Conservation (phyloP, 2,888 invertebrate genomes). For the Drosophila koepferae region DNA sequence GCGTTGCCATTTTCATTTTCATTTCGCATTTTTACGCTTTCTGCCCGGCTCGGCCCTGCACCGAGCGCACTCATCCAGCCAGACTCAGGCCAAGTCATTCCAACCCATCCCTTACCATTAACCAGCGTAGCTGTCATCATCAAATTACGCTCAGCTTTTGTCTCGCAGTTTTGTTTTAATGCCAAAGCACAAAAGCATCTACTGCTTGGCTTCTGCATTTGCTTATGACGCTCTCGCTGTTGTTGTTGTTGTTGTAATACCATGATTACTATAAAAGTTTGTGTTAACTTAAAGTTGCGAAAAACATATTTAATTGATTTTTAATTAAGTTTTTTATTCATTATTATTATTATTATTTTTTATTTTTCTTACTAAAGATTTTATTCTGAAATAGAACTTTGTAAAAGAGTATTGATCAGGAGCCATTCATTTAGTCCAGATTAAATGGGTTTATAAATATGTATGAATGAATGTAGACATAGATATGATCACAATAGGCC, state of each 20-base stretch:
- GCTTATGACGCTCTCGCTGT: constrained; percentile 10
- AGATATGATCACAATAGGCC: background rate
- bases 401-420: background rate
- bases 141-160: constrained; percentile 70
- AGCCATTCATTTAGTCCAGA: background rate
- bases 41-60: constrained; percentile 14
- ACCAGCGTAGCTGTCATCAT: constrained; percentile 70
- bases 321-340: background rate
- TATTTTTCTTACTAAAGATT: no score
- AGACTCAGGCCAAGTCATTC: background rate
- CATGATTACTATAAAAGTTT: background rate
- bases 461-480: background rate
- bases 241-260: constrained; percentile 18
- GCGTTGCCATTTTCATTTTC: constrained; percentile 61
- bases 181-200: constrained; percentile 43
- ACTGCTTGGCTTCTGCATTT: constrained; percentile 35
- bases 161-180: constrained; percentile 59
- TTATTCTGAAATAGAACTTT: background rate
- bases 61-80: background rate
- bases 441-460: background rate
- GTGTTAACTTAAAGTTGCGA: background rate
- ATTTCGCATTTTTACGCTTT: constrained; percentile 60
- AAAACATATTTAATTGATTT: background rate
- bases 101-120: constrained; percentile 33
- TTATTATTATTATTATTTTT: background rate